Evolutionary conservation across 2,113 vertebrate genomes (phyloP).

Genomic region (Natator depressus): DNA sequence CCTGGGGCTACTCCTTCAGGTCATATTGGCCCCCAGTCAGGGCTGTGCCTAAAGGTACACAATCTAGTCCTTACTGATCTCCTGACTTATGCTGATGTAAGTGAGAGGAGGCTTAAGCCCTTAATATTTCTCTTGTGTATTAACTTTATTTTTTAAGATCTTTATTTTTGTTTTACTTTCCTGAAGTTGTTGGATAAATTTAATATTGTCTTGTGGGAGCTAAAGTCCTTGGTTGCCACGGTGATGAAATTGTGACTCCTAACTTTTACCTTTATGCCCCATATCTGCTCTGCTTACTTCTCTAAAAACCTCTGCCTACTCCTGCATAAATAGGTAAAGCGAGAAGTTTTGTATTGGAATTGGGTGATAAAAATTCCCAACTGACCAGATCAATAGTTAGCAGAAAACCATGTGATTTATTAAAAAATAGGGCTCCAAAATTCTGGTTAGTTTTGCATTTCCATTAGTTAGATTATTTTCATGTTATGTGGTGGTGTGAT

Average conservation of each 20-base stretch:
- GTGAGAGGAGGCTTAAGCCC: not conserved
- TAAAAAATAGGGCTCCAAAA: not conserved
- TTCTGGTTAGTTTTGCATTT: not conserved
- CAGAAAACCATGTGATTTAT: not conserved
- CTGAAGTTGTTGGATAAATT: not conserved
- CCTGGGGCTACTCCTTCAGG: not conserved
- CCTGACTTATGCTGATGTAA: not conserved
- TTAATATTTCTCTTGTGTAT: not conserved
- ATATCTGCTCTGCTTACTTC: not conserved
- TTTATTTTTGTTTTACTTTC: not conserved
- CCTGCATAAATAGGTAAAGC: not conserved
- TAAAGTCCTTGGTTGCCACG: not conserved
- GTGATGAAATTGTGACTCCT: not conserved
- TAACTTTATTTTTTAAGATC: not conserved
- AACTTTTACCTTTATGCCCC: not conserved
- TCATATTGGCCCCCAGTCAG: not conserved
- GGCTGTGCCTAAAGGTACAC: not conserved
- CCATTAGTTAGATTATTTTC: not conserved
- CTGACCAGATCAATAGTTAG: not conserved
- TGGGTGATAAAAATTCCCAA: not conserved
- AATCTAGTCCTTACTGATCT: not conserved
- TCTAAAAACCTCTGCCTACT: not conserved
- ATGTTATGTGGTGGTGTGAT: not conserved
- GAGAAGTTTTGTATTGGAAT: not conserved
- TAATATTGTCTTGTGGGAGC: not conserved